Conservation (phyloP, 2,888 invertebrate genomes). For the Agrotis ipsilon region DNA sequence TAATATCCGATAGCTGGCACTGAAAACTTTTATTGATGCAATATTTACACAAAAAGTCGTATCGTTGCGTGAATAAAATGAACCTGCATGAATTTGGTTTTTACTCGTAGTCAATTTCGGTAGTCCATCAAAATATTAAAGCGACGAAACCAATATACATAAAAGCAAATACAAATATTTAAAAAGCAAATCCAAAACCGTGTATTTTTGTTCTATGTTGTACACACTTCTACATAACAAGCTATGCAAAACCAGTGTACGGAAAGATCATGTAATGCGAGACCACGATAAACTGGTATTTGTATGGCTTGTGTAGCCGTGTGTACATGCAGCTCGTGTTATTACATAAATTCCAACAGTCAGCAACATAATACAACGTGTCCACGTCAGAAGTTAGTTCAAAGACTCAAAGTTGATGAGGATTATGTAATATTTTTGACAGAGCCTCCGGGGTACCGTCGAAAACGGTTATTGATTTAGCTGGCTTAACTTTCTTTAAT, state of each 20-base stretch:
- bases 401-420: conserved; percentile 43
- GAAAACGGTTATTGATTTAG: conserved; percentile 11
- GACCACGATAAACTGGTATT: too few species aligned
- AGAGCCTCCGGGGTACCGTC: conserved; percentile 4
- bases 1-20: neutral
- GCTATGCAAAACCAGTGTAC: too few species aligned
- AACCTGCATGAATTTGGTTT: neutral
- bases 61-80: too few species aligned
- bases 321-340: neutral
- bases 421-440: conserved; percentile 35
- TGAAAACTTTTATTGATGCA: neutral
- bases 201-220: neutral
- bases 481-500: neutral
- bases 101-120: neutral
- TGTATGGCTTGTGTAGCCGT: too few species aligned
- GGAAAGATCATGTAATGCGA: too few species aligned
- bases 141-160: neutral
- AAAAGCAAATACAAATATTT: neutral
- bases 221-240: too few species aligned
- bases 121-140: neutral
- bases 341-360: conserved; percentile 11
- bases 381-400: conserved; percentile 29
- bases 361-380: neutral
- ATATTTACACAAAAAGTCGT: neutral
- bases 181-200: neutral